Evolutionary conservation across 2,888 invertebrate genomes (phyloP).

Genomic region (Leptopilina myrica): DNA sequence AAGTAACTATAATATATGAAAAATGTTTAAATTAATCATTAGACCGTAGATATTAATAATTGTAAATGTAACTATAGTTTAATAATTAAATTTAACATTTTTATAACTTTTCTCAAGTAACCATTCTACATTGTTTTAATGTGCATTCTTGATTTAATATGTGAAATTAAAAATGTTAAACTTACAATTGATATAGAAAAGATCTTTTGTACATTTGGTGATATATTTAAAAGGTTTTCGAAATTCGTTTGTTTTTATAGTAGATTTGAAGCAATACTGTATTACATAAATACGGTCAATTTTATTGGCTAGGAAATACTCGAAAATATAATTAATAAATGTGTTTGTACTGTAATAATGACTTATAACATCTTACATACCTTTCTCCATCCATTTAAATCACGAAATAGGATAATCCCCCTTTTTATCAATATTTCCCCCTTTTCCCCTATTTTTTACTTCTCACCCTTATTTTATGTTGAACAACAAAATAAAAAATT

Average conservation of each 20-base stretch:
- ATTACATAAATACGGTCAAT: slow-evolving; percentile 16
- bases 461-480: no score
- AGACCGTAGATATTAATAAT: neutral
- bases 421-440: no score
- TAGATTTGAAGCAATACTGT: slow-evolving; percentile 23
- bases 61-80: slow-evolving; percentile 8
- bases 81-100: slow-evolving; percentile 21
- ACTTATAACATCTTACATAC: neutral
- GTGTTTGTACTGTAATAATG: slow-evolving; percentile 22
- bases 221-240: neutral
- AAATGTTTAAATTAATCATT: neutral
- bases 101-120: neutral
- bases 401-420: no score
- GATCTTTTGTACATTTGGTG: no score
- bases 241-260: neutral
- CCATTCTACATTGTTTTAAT: neutral
- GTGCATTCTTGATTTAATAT: slow-evolving; percentile 7
- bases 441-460: no score
- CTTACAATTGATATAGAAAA: no score
- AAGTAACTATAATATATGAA: slow-evolving; percentile 18
- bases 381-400: no score
- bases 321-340: slow-evolving; percentile 37
- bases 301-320: slow-evolving; percentile 15
- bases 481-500: no score
- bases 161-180: no score